Evolutionary conservation across 1,140 invertebrate genomes (phyloP), one percentile per base, ranked within the genome.

Genomic region (Diploscapter pachys): DNA sequence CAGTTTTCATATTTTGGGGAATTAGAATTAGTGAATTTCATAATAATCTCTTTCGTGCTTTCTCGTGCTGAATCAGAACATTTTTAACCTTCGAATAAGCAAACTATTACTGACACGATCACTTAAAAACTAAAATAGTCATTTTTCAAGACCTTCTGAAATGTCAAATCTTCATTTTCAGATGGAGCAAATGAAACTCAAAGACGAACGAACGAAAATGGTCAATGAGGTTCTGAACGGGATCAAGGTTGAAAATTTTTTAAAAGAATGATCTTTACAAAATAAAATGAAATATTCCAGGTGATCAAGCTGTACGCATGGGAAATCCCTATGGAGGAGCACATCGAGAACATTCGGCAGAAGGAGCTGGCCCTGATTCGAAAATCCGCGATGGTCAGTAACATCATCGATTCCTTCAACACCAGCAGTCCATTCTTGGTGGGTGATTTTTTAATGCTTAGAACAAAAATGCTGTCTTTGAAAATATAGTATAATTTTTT

Each of bases 271-370:
- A 31, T 31, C 31, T 31, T 31, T 31, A 31, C 31, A 31, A 31
- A 31, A 31, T 31, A 31, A 31, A 31, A 31, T 31, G 31, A 31
- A 31, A 31, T 31, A 31, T 31, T 68, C 6, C 53, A 91, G 87
- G 89, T 93, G 69, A 91, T 95, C 71, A 95, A 95, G 88, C 92
- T 95, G 90, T 93, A 93, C 87, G 91, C 92, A 0, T 95, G 93
- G 93, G 93, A 94, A 84, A 90, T 91, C 80, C 89, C 91, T 61
- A 93, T 94, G 85, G 88, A 89, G 65, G 86, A 87, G 71, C 86
- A 86, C 65, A 87, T 90, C 62, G 73, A 78, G 11, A 57, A 72
- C 13, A 85, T 85, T 61, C 66, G 83, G 49, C 71, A 83, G 53
- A 67, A 78, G 48, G 83, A 85, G 63, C 48, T 85, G 13, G 61